Conservation (phyloP, 1,140 invertebrate genomes). For the Drosophila mayri region DNA sequence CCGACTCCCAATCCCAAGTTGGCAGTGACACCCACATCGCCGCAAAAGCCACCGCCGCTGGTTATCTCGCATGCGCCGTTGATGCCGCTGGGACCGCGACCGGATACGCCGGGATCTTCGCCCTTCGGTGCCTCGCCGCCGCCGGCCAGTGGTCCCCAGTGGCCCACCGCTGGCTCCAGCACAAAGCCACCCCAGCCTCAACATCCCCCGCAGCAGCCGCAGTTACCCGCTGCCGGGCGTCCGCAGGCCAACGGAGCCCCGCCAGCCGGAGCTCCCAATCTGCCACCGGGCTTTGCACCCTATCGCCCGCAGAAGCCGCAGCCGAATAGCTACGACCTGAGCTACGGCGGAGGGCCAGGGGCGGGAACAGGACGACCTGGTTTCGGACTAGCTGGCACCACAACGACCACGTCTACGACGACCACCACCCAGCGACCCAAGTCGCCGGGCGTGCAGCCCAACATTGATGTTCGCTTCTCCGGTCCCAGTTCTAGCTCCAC, state of each 20-base stretch:
- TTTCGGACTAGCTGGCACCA: slow-evolving; percentile 50
- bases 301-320: slow-evolving; percentile 71
- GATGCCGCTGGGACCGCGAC: slow-evolving; percentile 74
- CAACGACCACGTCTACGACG: slow-evolving; percentile 45
- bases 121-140: slow-evolving; percentile 51
- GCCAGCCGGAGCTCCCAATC: slow-evolving; percentile 36
- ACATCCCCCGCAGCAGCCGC: slow-evolving; percentile 10
- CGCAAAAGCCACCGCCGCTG: slow-evolving; percentile 71
- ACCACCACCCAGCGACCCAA: slow-evolving; percentile 52
- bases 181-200: slow-evolving; percentile 2
- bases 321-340: slow-evolving; percentile 76
- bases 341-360: slow-evolving; percentile 62
- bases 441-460: slow-evolving; percentile 26
- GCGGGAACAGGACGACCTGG: slow-evolving; percentile 44
- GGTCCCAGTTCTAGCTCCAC: slow-evolving; percentile 40
- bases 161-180: slow-evolving; percentile 41
- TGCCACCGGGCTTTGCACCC: slow-evolving; percentile 73
- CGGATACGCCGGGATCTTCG: slow-evolving; percentile 72
- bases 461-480: slow-evolving; percentile 56
- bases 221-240: slow-evolving; percentile 2
- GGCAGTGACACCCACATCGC: slow-evolving; percentile 22
- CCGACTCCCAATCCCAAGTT: slow-evolving; percentile 28
- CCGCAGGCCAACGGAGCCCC: neutral
- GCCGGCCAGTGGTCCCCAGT: slow-evolving; percentile 54
- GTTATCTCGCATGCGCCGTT: slow-evolving; percentile 74